phyloP scores from a whole-genome alignment of 1,140 invertebrate genomes.

The Drosophila erecta region DNA sequence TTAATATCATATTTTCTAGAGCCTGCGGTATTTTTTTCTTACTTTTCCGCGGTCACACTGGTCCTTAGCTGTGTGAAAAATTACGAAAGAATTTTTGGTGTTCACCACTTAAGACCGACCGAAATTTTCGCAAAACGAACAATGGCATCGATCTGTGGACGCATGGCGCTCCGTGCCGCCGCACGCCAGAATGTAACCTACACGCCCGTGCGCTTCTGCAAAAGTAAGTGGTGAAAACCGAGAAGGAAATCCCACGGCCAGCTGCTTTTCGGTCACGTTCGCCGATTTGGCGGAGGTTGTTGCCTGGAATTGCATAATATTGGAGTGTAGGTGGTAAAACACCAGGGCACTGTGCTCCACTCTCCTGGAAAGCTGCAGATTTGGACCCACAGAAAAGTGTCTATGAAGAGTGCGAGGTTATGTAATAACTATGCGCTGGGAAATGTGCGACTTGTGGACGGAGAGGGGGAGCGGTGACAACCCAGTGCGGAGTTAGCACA shows the following conservation, averaged over 20 bases:
- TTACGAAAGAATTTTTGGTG: slow-evolving; percentile 78
- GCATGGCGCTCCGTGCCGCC: slow-evolving; percentile 85
- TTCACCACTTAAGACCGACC: slow-evolving; percentile 64
- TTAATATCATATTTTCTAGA: neutral
- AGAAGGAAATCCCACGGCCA: slow-evolving; percentile 1
- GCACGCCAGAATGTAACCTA: slow-evolving; percentile 85
- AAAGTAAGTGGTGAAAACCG: slow-evolving; percentile 84
- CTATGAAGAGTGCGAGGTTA: slow-evolving; percentile 57
- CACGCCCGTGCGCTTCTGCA: slow-evolving; percentile 84
- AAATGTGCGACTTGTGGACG: slow-evolving; percentile 43
- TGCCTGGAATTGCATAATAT: slow-evolving; percentile 60
- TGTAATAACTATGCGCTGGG: slow-evolving; percentile 63
- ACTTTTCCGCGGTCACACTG: neutral
- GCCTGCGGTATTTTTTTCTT: neutral
- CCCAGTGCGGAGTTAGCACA: slow-evolving; percentile 42
- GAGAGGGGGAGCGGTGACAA: slow-evolving; percentile 2
- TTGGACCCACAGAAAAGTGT: slow-evolving; percentile 10
- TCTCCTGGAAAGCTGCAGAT: neutral
- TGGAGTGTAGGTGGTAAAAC: neutral
- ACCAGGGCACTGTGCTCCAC: no score
- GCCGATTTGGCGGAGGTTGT: slow-evolving; percentile 9
- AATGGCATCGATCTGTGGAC: slow-evolving; percentile 87
- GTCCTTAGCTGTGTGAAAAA: slow-evolving; percentile 66
- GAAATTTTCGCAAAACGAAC: slow-evolving; percentile 74
- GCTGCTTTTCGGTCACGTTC: slow-evolving; percentile 46